Evolutionary conservation across 2,888 invertebrate genomes (phyloP), one percentile per base, ranked within the genome.

Genomic region (Thymelicus sylvestris): DNA sequence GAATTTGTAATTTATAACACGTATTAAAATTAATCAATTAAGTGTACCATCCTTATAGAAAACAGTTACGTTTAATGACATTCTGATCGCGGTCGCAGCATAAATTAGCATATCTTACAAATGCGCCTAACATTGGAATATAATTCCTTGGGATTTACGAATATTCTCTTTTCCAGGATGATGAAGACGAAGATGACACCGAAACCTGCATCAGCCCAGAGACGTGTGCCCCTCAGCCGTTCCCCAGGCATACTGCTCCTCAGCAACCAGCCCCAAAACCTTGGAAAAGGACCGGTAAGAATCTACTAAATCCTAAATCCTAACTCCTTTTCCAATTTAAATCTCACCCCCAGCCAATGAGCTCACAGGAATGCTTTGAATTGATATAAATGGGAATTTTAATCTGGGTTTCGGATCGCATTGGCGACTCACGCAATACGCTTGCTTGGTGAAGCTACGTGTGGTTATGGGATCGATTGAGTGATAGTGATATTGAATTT

Each of bases 271-370:
- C 91, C 0, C 94, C 94, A 2, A 94, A 94, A 81, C 94, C 94
- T 71, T 94, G 94, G 94, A 94, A 94, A 77, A 86, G 94, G 80
- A 94, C 94, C 74, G 94, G 94, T 94, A 85, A 86, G 83, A 6
- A 7, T 39, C 19, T 2, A 31, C n/a, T 24, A 48, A 8, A 10
- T 44, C 12, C 62, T 31, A 63, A 31, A 2, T 12, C 7, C 3
- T 19, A 15, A 52, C 12, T 15, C 7, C 50, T 15, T 19, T 19
- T 19, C 52, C 19, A 8, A 48, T 60, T 66, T 66, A 0, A 31
- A 59, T 59, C 31, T 39, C 50, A 59, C 38, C 50, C 55, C 64
- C 13, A 55, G 59, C 39, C 15, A 38, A 19, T 64, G 7, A 62
- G 67, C 67, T 31, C 52, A 50, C 61, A 44, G 55, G 38, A 59